Percentiles rank a stretch among this genome's conserved stretches.
Conservation (phyloP, 1,140 invertebrate genomes). For the Aricia agestis region DNA sequence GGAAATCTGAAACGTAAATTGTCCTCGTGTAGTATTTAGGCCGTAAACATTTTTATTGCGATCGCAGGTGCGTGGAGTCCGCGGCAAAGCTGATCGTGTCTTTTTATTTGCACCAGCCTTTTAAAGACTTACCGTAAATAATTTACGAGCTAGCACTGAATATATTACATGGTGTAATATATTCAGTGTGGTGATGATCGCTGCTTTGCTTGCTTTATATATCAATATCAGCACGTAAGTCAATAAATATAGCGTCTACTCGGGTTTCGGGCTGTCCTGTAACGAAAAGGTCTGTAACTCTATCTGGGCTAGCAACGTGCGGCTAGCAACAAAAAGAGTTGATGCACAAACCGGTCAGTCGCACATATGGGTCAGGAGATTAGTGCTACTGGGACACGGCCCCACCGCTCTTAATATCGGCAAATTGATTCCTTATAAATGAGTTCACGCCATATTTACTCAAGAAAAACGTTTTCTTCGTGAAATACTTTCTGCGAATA, state of each 20-base stretch:
- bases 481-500: neutral
- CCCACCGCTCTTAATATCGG: constrained; percentile 37
- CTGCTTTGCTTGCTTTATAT: neutral
- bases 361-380: constrained; percentile 53
- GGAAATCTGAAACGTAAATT: constrained; percentile 45
- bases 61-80: constrained; percentile 52
- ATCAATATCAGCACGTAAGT: too few species aligned
- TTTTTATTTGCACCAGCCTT: constrained; percentile 37
- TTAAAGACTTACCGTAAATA: constrained; percentile 18
- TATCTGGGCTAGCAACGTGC: neutral
- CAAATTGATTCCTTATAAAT: constrained; percentile 38
- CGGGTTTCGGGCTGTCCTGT: too few species aligned
- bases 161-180: neutral
- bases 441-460: constrained; percentile 21
- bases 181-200: neutral
- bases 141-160: constrained; percentile 1
- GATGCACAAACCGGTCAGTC: constrained; percentile 44
- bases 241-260: neutral
- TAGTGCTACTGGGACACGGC: constrained; percentile 41
- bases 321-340: constrained; percentile 23
- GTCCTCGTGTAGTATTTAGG: constrained; percentile 41
- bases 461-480: neutral
- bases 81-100: constrained; percentile 36
- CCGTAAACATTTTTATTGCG: constrained; percentile 60
- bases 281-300: neutral